Evolutionary conservation across 2,797 vertebrate genomes (phyloP), one percentile per base, ranked within the genome.

Genomic region (Thaleichthys pacificus): DNA sequence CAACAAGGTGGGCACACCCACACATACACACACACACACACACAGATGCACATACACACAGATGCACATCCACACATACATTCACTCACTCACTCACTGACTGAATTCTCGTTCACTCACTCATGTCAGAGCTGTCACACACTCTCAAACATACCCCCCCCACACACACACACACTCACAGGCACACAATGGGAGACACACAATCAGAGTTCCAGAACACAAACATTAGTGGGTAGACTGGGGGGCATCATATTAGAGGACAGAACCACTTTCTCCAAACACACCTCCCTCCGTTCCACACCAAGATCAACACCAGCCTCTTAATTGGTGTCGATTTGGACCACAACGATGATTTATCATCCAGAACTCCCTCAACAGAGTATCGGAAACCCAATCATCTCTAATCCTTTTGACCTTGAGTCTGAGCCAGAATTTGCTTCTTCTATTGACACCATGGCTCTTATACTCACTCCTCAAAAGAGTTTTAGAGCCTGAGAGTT

Each of bases 351-450:
- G 91, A 92, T 91, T 91, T 87, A 92, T 92, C 91, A 91, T 87
- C 87, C 85, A 85, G 84, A 87, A 87, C 87, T 88, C 86, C 86
- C 70, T 84, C 79, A 81, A 84, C 78, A 84, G 87, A 88, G 81
- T 88, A 91, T 91, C 87, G 90, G 90, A 89, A 91, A 88, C 85
- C 79, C 86, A 91, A 91, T 92, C 88, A 91, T 91, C 89, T 87
- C 84, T 89, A 91, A 92, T 92, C 90, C 88, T 89, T 91, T 85
- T 91, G 90, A 92, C 91, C 91, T 92, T 91, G 91, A 92, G 86
- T 61, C 77, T 79, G 75, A 77, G 80, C 84, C 87, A 87, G 72
- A 78, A 80, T 77, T 4, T 14, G 3, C 12, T 80, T 82, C 80
- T 80, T 77, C 71, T 60, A 7, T 26, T 21, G 71, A 69, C 51